Conservation (phyloP, 1,140 invertebrate genomes). For the Gryllus bimaculatus region DNA sequence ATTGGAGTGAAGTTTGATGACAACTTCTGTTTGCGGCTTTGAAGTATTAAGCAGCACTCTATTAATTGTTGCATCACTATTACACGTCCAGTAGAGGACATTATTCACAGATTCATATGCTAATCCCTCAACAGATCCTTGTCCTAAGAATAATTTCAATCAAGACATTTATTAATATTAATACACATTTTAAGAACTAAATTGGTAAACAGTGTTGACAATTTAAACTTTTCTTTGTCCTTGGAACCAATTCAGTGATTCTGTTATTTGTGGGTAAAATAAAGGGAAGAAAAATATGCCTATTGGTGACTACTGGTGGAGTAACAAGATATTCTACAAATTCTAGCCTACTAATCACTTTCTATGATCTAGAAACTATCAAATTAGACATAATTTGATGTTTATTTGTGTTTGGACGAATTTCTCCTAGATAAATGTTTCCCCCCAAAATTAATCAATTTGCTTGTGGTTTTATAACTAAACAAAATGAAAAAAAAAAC, state of each 20-base stretch:
- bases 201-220: background rate
- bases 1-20: conserved; percentile 53
- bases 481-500: too few species aligned
- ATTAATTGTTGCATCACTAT: conserved; percentile 65
- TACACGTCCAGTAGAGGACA: conserved; percentile 78
- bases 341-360: too few species aligned
- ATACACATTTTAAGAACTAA: background rate
- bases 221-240: background rate
- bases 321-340: too few species aligned
- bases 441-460: too few species aligned
- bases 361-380: too few species aligned
- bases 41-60: conserved; percentile 41
- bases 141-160: conserved; percentile 35
- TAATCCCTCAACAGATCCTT: conserved; percentile 74
- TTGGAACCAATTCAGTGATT: background rate
- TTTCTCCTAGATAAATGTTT: too few species aligned
- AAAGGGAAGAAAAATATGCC: too few species aligned
- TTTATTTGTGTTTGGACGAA: too few species aligned
- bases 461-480: too few species aligned
- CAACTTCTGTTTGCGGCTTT: conserved; percentile 41
- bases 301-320: too few species aligned
- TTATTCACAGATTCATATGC: conserved; percentile 57
- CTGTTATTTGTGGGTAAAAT: background rate
- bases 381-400: too few species aligned
- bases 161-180: background rate